Base-by-base conservation (phyloP, 2,888 invertebrate species). In the Allophyes oxyacanthae region DNA sequence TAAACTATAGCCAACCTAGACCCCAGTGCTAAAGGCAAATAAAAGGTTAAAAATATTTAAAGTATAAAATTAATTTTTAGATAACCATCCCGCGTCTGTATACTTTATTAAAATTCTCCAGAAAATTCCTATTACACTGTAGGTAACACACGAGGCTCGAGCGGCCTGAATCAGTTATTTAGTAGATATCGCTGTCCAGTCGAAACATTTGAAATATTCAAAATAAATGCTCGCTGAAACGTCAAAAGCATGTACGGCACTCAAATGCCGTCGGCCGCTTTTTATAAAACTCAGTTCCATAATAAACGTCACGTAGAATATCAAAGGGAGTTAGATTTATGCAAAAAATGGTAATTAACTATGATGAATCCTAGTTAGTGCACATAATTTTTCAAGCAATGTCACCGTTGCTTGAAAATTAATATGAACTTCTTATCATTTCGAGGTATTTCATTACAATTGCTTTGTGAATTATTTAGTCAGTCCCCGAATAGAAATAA, bases 131-230 rank as follows among this genome's bases (percentile, higher is more conserved):
- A 53, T 51, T 53, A 56, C 43, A 6, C 20, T 41, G 33, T 38
- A 32, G 52, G 45, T 46, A 53, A 34, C 33, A 45, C 33, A 38
- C 41, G 40, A 11, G 44, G 42, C 38, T 25, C 40, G 46, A 11
- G 53, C 42, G 54, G 55, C 66, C 52, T 45, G 57, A 68, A 72
- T 70, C 72, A 67, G 74, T 74, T 73, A 78, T 77, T 72, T 70
- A 78, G 72, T 66, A n/a, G n/a, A n/a, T n/a, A 52, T 53, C 53
- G 43, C 54, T 59, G 73, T 75, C 68, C 74, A 74, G 60, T 63
- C 65, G 65, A 67, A 73, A 69, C 64, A 72, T 71, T 74, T 80
- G 49, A 83, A 84, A 83, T 84, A 83, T 84, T 83, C 76, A 81
- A 77, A 76, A 64, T 75, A 64, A 71, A 78, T 77, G 58, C 68